phyloP scores from a whole-genome alignment of 2,888 invertebrate genomes.

The Microdon myrmicae region DNA sequence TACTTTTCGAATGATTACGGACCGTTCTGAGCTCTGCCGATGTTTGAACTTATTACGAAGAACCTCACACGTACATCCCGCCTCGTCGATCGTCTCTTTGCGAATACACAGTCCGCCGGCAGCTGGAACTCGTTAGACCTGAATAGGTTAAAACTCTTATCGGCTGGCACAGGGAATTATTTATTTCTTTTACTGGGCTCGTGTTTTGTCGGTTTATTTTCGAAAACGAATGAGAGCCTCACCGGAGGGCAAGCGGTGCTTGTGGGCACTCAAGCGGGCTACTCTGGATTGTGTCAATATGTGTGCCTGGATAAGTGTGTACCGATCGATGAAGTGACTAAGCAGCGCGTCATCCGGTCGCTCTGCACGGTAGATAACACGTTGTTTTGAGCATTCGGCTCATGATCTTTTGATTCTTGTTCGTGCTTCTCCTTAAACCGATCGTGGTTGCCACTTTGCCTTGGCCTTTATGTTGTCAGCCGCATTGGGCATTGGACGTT shows the following conservation, averaged over 20 bases:
- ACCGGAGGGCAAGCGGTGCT: neutral
- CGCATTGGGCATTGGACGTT: too few relatives aligned
- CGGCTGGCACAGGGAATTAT: slow-evolving; percentile 32
- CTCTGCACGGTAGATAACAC: slow-evolving; percentile 19
- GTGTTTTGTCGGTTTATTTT: slow-evolving; percentile 35
- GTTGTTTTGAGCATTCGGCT: slow-evolving; percentile 37
- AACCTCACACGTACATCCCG: too few relatives aligned
- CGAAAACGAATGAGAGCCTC: slow-evolving; percentile 15
- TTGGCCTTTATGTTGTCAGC: too few relatives aligned
- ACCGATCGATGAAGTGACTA: slow-evolving; percentile 26
- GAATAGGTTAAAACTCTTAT: slow-evolving; percentile 39
- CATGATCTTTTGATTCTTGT: slow-evolving; percentile 38
- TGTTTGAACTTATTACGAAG: too few relatives aligned
- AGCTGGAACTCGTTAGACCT: slow-evolving; percentile 51
- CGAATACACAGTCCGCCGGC: slow-evolving; percentile 42
- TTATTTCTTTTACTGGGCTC: neutral
- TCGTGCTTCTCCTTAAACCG: slow-evolving; percentile 33
- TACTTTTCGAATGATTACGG: slow-evolving; percentile 16
- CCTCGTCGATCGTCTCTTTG: slow-evolving; percentile 50
- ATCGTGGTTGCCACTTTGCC: too few relatives aligned
- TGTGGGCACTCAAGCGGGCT: neutral
- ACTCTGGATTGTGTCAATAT: slow-evolving; percentile 15
- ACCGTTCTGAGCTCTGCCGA: slow-evolving; percentile 26
- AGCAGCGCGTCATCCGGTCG: slow-evolving; percentile 26
- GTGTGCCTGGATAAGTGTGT: slow-evolving; percentile 3